Conservation (phyloP, 1,140 invertebrate species). For the Sarcophaga peregrina region DNA sequence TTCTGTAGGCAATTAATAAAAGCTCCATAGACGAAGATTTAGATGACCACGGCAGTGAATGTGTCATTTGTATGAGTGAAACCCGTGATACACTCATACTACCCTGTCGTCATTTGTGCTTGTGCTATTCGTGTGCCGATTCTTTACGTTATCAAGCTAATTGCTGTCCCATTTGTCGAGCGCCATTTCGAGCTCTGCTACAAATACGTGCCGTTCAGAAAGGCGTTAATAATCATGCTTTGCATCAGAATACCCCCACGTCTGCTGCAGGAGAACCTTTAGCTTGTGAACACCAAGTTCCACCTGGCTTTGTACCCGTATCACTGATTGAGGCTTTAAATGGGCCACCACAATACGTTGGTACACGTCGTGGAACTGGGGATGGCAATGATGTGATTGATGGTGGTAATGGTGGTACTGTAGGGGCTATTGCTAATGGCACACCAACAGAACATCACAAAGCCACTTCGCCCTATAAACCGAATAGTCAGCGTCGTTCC, state of each 20-base stretch:
- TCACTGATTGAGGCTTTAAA: constrained; percentile 99
- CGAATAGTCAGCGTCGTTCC: constrained; percentile 55
- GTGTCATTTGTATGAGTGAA: constrained; percentile 99
- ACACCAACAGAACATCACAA: constrained; percentile 50
- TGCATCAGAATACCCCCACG: constrained; percentile 68
- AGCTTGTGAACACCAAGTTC: constrained; percentile 77
- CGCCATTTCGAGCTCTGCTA: constrained; percentile 94
- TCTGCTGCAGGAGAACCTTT: constrained; percentile 54
- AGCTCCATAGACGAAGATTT: constrained; percentile 86
- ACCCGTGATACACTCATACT: constrained; percentile 96
- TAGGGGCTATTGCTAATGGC: not conserved
- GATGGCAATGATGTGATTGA: constrained; percentile 43
- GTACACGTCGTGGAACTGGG: not conserved
- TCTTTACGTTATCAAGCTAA: constrained; percentile 96
- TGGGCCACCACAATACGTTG: constrained; percentile 75
- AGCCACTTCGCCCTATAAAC: constrained; percentile 57
- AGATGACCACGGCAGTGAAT: constrained; percentile 97
- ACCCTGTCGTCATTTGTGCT: constrained; percentile 96
- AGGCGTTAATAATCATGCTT: constrained; percentile 69
- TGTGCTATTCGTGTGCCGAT: constrained; percentile 97
- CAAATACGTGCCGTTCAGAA: constrained; percentile 96
- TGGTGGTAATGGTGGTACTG: constrained; percentile 10
- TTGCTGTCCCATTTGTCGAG: constrained; percentile 98
- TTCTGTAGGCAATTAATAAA: constrained; percentile 65
- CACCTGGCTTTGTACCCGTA: constrained; percentile 92